Evolutionary conservation across 53 echinoderm and acorn worm genomes (phyloP), one percentile per base, ranked within the genome.

Genomic region (Paelopatides confundens): DNA sequence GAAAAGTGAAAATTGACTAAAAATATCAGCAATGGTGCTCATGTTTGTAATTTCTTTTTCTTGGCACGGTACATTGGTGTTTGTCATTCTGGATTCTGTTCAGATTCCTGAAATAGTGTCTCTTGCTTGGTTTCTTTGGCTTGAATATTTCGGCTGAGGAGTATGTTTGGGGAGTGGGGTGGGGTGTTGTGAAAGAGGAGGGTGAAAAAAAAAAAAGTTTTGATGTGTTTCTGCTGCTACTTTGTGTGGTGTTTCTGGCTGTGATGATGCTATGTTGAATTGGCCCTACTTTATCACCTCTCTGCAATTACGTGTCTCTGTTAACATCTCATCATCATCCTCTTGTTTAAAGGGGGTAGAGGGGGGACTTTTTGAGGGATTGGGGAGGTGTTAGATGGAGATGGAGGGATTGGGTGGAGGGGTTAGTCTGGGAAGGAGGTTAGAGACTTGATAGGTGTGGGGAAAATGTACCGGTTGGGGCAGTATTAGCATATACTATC

Each of bases 21-120:
- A 23, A 58, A 74, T 74, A 74, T 74, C 74, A 74, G 74, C 74
- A 74, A 74, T 74, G 74, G 74, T 74, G 74, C 74, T 74, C 74
- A 74, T 74, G 74, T 74, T 74, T 74, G 74, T 74, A 74, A 74
- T 43, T 74, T 74, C 74, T 46, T 74, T n/a, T 39, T 21, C 74
- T 74, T 74, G 74, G 74, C 46, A 39, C 37, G 26, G 74, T 74
- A 74, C 74, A 74, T 74, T 74, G 47, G 43, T 74, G 74, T 74
- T 74, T 74, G 74, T 74, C 40, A 39, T 24, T 46, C 74, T 46
- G 74, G 74, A n/a, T 39, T 74, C 46, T 74, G 40, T 74, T 74
- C 43, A 29, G 74, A 40, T 74, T 43, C 46, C 74, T 74, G 74
- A 74, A 74, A 74, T 74, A 74, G 38, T 74, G 39, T 74, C 74